These are phyloP conservation scores for Euzetes globulus DNA, from an alignment of 2,888 invertebrate genomes.

Conservation along the genomic window DNA sequence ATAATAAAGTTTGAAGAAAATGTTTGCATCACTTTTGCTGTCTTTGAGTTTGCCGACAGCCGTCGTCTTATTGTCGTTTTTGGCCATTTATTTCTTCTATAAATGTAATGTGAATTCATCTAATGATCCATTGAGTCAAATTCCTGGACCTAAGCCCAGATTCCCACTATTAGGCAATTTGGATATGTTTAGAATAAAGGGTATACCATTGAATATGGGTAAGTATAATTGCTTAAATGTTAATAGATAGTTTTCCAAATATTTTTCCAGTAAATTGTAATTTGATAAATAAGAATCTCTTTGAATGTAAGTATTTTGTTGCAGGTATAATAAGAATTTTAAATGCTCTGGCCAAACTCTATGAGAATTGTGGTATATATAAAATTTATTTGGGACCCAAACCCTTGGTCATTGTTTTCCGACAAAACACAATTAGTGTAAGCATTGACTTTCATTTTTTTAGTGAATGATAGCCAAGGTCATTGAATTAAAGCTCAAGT, in stretches of 20 bases:
- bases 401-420: neutral
- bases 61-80: neutral
- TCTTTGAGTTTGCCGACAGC: neutral
- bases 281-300: neutral
- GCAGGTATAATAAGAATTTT: neutral
- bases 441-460: neutral
- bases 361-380: neutral
- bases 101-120: neutral
- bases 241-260: slow-evolving; percentile 1
- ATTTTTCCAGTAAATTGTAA: neutral
- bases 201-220: neutral
- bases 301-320: neutral
- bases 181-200: neutral
- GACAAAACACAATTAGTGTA: slow-evolving; percentile 1
- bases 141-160: slow-evolving; percentile 15
- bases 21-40: neutral
- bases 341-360: neutral
- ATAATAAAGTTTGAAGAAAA: neutral
- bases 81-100: neutral
- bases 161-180: neutral
- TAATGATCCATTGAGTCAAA: neutral
- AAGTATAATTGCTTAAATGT: neutral
- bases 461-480: no score
- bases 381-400: neutral
- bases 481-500: no score